These are phyloP conservation scores for Hippoglossus stenolepis DNA, from an alignment of 2,113 vertebrate species.

Conservation along the genomic window DNA sequence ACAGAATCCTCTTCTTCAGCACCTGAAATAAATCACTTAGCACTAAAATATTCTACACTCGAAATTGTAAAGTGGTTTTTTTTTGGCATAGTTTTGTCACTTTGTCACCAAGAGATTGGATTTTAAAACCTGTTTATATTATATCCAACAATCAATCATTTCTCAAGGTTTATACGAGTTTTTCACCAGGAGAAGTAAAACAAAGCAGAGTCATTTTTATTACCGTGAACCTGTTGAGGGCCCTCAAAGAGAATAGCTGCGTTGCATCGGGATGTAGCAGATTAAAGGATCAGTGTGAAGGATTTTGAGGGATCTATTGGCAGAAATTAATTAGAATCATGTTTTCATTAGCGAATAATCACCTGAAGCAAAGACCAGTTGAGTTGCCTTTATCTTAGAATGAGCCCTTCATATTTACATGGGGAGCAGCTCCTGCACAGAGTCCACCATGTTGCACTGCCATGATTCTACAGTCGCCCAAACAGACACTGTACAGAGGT, in stretches of 20 bases:
- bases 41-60: too few species aligned
- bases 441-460: too few species aligned
- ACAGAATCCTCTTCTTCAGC: slow-evolving; percentile 20
- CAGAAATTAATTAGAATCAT: not conserved
- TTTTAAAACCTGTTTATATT: too few species aligned
- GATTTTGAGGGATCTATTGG: not conserved
- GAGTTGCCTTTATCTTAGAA: not conserved
- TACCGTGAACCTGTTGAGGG: not conserved
- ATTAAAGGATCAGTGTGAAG: slow-evolving; percentile 35
- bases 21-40: not conserved
- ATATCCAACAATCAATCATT: too few species aligned
- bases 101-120: too few species aligned
- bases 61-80: too few species aligned
- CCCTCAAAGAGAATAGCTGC: not conserved
- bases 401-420: not conserved
- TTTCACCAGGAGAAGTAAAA: slow-evolving; percentile 18
- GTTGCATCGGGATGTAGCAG: slow-evolving; percentile 26
- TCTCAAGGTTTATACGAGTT: not conserved
- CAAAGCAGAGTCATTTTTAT: not conserved
- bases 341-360: not conserved
- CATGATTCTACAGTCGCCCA: too few species aligned
- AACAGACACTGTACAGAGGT: too few species aligned
- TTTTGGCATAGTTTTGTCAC: too few species aligned
- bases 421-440: too few species aligned
- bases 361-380: not conserved